Conservation (phyloP, 2,888 invertebrate genomes). For the Limnephilus marmoratus region DNA sequence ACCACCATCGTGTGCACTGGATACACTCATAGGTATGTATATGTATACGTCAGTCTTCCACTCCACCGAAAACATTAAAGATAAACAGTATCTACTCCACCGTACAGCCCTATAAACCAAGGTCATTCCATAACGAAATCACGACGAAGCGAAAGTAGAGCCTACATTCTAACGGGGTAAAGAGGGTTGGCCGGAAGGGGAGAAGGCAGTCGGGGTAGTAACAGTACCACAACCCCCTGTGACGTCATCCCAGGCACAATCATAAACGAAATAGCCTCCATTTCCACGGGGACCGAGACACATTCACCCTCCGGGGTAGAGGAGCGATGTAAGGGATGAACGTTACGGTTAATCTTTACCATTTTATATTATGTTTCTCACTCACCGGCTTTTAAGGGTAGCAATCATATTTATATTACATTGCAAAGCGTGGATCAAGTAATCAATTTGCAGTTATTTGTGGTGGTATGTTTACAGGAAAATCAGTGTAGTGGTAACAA, state of each 20-base stretch:
- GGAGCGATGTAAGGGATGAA: background rate
- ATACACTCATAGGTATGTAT: too few species aligned
- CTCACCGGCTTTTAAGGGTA: background rate
- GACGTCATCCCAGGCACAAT: constrained; percentile 43
- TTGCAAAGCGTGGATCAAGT: too few species aligned
- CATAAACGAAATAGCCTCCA: constrained; percentile 35
- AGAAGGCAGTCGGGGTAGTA: background rate
- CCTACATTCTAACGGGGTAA: constrained; percentile 4
- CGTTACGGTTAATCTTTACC: background rate
- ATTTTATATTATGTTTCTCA: background rate
- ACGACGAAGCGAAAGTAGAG: constrained; percentile 26
- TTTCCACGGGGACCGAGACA: constrained; percentile 32
- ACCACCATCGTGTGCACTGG: too few species aligned
- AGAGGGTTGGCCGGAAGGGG: constrained; percentile 21
- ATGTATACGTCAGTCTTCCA: background rate
- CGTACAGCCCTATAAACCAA: background rate
- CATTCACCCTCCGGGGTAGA: constrained; percentile 30
- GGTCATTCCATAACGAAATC: constrained; percentile 12
- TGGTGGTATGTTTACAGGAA: too few species aligned
- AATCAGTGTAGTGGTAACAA: too few species aligned
- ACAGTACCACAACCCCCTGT: background rate
- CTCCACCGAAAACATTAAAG: background rate
- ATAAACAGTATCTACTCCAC: background rate
- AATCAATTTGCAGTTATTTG: too few species aligned
- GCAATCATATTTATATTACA: background rate